phyloP scores from a whole-genome alignment of 2,797 vertebrate species.

The Sus cebifrons region DNA sequence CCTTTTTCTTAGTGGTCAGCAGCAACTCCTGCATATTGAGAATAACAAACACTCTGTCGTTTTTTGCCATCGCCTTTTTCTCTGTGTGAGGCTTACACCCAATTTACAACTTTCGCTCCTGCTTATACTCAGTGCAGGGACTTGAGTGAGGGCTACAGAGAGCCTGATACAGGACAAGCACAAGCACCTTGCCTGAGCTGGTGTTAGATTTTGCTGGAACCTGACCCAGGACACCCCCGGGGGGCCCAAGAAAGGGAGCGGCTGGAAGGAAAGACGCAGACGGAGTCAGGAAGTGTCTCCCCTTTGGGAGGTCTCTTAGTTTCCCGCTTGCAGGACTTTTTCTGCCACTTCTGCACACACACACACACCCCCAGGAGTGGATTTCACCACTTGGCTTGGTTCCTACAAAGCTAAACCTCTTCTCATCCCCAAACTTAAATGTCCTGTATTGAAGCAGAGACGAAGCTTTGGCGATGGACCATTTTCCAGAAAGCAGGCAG shows the following conservation, averaged over 20 bases:
- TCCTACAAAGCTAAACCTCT: neutral
- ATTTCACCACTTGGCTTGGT: neutral
- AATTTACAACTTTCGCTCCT: slow-evolving; percentile 4
- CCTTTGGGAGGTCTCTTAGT: neutral
- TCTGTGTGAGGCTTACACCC: neutral
- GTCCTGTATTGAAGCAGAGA: neutral
- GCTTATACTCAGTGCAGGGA: neutral
- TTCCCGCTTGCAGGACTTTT: neutral
- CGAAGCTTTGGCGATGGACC: neutral
- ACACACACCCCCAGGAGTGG: neutral
- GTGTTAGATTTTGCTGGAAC: neutral
- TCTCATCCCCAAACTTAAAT: slow-evolving; percentile 19
- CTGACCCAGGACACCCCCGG: no score
- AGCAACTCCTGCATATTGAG: neutral
- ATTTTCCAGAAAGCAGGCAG: neutral
- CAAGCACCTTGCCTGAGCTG: no score
- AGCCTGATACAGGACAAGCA: neutral
- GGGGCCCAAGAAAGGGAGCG: neutral
- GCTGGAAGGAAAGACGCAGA: no score
- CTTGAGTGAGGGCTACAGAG: neutral
- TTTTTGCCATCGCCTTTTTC: neutral
- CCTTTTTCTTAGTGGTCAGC: slow-evolving; percentile 43
- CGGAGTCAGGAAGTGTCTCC: neutral
- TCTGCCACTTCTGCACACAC: neutral
- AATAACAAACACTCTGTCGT: neutral